Percentiles rank a stretch among this genome's conserved stretches.
phyloP scores from a whole-genome alignment of 1,140 invertebrate genomes.

The Neoseiulus cucumeris region DNA sequence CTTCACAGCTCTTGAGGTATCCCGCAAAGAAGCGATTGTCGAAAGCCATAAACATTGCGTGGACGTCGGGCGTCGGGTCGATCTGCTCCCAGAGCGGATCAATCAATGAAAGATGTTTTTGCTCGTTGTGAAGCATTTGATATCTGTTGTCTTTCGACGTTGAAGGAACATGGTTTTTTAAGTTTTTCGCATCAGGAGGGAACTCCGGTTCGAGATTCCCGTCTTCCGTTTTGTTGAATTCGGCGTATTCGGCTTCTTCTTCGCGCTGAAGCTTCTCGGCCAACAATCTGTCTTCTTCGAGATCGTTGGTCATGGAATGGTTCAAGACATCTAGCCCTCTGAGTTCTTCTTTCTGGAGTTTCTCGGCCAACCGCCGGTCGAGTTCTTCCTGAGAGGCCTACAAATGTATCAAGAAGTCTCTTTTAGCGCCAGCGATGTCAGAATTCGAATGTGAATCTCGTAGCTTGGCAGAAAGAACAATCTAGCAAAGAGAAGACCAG shows the following conservation, averaged over 20 bases:
- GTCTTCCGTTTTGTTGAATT: neutral
- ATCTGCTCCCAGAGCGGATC: constrained; percentile 47
- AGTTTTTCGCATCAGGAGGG: too few species aligned
- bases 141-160: neutral
- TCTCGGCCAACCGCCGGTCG: too few species aligned
- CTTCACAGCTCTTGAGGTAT: constrained; percentile 41
- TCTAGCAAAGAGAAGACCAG: too few species aligned
- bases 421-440: too few species aligned
- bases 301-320: neutral
- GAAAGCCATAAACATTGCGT: constrained; percentile 62
- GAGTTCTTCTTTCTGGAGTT: too few species aligned
- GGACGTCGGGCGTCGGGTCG: constrained; percentile 82
- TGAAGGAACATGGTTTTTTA: too few species aligned
- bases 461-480: too few species aligned
- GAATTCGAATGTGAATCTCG: too few species aligned
- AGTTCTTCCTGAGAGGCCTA: too few species aligned
- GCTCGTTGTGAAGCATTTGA: neutral
- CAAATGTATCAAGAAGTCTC: too few species aligned
- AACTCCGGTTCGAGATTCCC: too few species aligned
- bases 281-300: neutral
- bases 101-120: constrained; percentile 26
- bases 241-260: neutral
- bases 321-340: too few species aligned
- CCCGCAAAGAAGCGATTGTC: constrained; percentile 66
- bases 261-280: neutral